phyloP scores from a whole-genome alignment of 1,140 invertebrate species.

The Cydia strobilella region DNA sequence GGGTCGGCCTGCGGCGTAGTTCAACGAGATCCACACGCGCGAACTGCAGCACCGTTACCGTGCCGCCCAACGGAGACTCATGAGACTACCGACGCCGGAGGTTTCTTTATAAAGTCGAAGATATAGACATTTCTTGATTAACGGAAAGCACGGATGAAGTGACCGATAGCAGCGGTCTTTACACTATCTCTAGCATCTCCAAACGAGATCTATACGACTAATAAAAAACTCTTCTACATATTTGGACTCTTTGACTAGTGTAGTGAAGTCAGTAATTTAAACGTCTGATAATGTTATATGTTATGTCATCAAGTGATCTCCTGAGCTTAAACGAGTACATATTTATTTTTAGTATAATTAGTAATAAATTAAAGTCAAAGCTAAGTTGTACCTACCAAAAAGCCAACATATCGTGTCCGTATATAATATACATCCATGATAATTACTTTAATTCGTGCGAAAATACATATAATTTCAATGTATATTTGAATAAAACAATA shows the following conservation, averaged over 20 bases:
- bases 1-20: constrained; percentile 64
- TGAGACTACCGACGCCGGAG: constrained; percentile 72
- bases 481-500: background rate
- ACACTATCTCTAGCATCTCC: constrained; percentile 65
- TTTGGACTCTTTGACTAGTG: constrained; percentile 23
- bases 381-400: constrained; percentile 3
- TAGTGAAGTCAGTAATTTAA: constrained; percentile 1
- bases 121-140: constrained; percentile 76
- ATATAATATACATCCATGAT: background rate
- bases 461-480: background rate
- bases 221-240: constrained; percentile 34
- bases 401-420: constrained; percentile 21
- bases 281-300: constrained; percentile 15
- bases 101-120: constrained; percentile 66
- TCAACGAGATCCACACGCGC: constrained; percentile 77
- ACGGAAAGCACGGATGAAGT: constrained; percentile 75
- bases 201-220: constrained; percentile 69
- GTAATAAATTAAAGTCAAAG: background rate
- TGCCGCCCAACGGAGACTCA: constrained; percentile 75
- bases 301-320: constrained; percentile 45
- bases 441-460: background rate
- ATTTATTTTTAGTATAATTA: constrained; percentile 15
- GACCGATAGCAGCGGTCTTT: constrained; percentile 70
- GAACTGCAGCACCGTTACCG: constrained; percentile 77
- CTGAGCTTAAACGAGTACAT: constrained; percentile 28